Base-by-base conservation (phyloP, 2,113 vertebrate species). In the Aphyosemion australe region DNA sequence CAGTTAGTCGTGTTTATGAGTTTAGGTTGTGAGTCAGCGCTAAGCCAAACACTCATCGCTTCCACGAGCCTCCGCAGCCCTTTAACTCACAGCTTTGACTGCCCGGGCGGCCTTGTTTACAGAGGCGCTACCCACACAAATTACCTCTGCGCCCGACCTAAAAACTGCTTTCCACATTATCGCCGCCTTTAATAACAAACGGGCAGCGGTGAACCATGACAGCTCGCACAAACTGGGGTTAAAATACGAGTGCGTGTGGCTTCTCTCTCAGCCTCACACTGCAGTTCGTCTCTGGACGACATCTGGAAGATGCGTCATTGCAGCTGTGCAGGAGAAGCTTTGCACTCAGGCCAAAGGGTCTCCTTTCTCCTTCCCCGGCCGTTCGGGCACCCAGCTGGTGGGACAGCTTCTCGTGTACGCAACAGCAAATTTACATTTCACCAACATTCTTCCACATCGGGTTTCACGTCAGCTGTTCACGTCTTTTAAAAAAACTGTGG, bases 221-320 rank as follows among this genome's bases (percentile, higher is more conserved):
- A 19, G 49, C 48, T 34, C 66, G 68, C 54, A 74, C 65, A 81
- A 34, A 86, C 80, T 63, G 8, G 19, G 72, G 58, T 61, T 85
- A 82, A 82, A 84, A 76, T 83, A 82, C 74, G 78, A 75, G 67
- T 74, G 54, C 77, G 41, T 62, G 34, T 45, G 11, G 67, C 52
- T 68, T 63, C 57, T 69, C 65, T 71, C 76, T 67, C 31, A 54
- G 48, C 18, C 57, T 60, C 50, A 61, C 78, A 82, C 70, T 76
- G 57, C 12, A 41, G 59, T 70, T 59, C 65, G 71, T 78, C 54
- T 68, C 71, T 72, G 65, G 53, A 65, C 69, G 80, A 90, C 90
- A 92, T 92, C 88, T 93, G 91, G 83, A 87, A 78, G 88, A 91
- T 88, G 82, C 84, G 87, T 92, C 87, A 87, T 68, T 86, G 88